A percentile compares a stretch with the other conserved stretches of the same genome.
Evolutionary conservation across 2,888 invertebrate species (phyloP).

Genomic region (Priocnemis perturbator): DNA sequence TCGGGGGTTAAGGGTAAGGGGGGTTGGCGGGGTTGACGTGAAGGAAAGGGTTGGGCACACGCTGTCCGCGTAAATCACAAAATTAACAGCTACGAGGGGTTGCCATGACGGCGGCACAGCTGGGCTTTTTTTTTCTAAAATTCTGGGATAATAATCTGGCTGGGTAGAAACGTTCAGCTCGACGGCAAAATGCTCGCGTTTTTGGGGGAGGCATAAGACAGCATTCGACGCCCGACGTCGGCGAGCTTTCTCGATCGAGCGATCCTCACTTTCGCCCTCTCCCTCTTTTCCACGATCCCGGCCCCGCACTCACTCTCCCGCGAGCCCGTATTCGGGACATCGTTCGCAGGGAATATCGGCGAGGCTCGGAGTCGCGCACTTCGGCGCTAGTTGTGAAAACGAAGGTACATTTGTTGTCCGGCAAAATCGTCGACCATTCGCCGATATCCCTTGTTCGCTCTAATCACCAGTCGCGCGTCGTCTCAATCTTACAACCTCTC

Average conservation of each 20-base stretch:
- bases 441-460: no score
- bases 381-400: no score
- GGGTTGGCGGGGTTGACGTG: neutral
- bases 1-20: neutral
- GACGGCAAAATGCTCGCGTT: slow-evolving; percentile 72
- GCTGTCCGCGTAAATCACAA: slow-evolving; percentile 23
- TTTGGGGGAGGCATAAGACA: slow-evolving; percentile 48
- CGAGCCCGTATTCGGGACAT: no score
- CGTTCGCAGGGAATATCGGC: no score
- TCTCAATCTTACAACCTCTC: neutral
- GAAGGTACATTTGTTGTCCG: no score
- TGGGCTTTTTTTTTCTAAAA: slow-evolving; percentile 16
- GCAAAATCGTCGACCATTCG: no score
- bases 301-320: no score
- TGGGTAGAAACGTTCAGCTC: slow-evolving; percentile 49
- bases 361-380: no score
- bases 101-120: slow-evolving; percentile 50
- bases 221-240: slow-evolving; percentile 40
- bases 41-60: neutral
- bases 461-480: no score
- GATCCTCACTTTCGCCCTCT: slow-evolving; percentile 10
- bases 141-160: slow-evolving; percentile 55
- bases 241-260: slow-evolving; percentile 30
- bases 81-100: slow-evolving; percentile 51
- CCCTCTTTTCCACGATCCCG: neutral